Evolutionary conservation across 2,888 invertebrate genomes (phyloP).

Genomic region (Phengaris arion): DNA sequence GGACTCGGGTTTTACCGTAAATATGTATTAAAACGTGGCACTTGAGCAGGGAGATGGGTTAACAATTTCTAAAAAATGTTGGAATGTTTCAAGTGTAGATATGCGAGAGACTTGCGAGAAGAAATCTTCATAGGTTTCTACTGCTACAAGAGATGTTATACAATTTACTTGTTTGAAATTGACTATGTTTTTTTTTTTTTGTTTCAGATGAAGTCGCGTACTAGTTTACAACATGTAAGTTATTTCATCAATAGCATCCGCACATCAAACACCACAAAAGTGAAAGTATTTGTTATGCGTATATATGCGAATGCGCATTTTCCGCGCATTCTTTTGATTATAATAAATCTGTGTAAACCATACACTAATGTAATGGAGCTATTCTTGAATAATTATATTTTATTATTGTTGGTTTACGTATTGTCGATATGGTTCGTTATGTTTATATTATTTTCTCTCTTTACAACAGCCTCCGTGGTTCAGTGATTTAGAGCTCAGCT

Average conservation of each 20-base stretch:
- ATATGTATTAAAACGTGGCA: too few species aligned
- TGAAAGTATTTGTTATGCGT: constrained; percentile 1
- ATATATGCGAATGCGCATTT: neutral
- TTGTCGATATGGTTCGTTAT: constrained; percentile 1
- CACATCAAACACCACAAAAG: neutral
- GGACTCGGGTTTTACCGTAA: constrained; percentile 28
- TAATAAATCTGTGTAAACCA: neutral
- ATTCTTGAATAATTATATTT: neutral
- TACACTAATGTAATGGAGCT: neutral
- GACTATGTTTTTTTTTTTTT: neutral
- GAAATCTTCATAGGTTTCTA: neutral
- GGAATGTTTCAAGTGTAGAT: neutral
- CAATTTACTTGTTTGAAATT: neutral
- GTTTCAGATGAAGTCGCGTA: constrained; percentile 8
- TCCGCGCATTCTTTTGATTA: neutral
- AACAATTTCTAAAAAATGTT: neutral
- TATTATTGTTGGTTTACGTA: neutral
- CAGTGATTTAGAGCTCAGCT: too few species aligned
- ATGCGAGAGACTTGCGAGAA: neutral
- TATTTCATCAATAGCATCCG: neutral
- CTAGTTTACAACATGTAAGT: constrained; percentile 2
- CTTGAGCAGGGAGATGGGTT: too few species aligned
- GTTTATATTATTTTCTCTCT: too few species aligned
- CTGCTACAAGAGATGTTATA: too few species aligned
- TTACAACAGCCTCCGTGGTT: too few species aligned